Evolutionary conservation across 1,140 invertebrate genomes (phyloP).

Genomic region (Lordiphosa mommai): DNA sequence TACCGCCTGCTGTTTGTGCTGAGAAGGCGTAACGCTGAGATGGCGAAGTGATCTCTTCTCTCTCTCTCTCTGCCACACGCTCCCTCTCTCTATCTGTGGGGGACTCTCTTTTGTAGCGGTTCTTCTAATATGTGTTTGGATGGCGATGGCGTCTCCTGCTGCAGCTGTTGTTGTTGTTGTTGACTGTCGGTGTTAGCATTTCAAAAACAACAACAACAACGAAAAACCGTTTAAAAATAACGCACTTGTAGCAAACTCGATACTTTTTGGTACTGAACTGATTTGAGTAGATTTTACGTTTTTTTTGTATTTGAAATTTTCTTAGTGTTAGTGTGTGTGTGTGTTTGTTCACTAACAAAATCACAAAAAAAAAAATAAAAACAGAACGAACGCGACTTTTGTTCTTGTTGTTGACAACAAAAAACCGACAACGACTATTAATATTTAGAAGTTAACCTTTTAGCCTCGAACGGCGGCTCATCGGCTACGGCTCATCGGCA

Average conservation of each 20-base stretch:
- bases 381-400: conserved; percentile 29
- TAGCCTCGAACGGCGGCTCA: conserved; percentile 70
- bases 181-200: conserved; percentile 35
- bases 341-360: not conserved
- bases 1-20: conserved; percentile 34
- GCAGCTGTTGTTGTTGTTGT: conserved; percentile 10
- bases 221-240: conserved; percentile 48
- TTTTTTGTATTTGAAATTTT: no score
- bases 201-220: conserved; percentile 25
- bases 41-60: conserved; percentile 14
- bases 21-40: conserved; percentile 55
- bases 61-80: conserved; percentile 8
- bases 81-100: conserved; percentile 9
- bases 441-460: conserved; percentile 80
- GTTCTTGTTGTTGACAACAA: conserved; percentile 53
- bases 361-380: conserved; percentile 13
- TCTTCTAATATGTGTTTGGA: conserved; percentile 6
- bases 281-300: no score
- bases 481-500: conserved; percentile 53
- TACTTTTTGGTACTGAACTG: no score
- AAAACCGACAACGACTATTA: conserved; percentile 70
- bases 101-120: conserved; percentile 7
- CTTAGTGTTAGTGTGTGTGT: not conserved
- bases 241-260: conserved; percentile 24
- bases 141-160: conserved; percentile 15